Percentiles rank a stretch among this genome's conserved stretches.
These are phyloP conservation scores for Sebastes minor DNA, from an alignment of 2,797 vertebrate genomes.

Conservation along the genomic window DNA sequence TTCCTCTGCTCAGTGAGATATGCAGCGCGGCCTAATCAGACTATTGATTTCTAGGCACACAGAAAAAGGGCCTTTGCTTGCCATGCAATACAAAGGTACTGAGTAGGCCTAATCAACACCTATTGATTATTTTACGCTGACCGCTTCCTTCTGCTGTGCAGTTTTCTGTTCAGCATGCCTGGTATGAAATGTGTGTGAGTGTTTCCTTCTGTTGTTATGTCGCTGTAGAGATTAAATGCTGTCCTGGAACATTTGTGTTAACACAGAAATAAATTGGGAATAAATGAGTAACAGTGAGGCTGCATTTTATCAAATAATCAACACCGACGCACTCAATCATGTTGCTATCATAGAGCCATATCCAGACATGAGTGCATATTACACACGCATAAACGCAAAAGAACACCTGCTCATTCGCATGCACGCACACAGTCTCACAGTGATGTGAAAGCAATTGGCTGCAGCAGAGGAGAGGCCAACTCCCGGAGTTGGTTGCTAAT, in stretches of 20 bases:
- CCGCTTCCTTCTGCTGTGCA: conserved; percentile 50
- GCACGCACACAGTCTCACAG: conserved; percentile 67
- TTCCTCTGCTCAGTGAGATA: conserved; percentile 63
- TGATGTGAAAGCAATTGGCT: conserved; percentile 78
- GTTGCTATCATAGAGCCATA: conserved; percentile 32
- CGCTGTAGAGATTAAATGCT: conserved; percentile 9
- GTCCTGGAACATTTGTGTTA: conserved; percentile 42
- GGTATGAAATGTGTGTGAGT: conserved; percentile 17
- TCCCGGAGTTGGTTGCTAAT: conserved; percentile 78
- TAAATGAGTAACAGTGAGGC: conserved; percentile 41
- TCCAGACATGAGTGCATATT: conserved; percentile 13
- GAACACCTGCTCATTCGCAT: conserved; percentile 81
- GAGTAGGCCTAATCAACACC: conserved; percentile 72
- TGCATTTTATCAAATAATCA: conserved; percentile 72
- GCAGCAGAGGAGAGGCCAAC: conserved; percentile 66
- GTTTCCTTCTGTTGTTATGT: conserved; percentile 1
- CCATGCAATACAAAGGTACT: conserved; percentile 71
- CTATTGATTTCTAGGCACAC: conserved; percentile 70
- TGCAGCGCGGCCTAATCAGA: conserved; percentile 54
- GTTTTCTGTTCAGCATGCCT: conserved; percentile 36
- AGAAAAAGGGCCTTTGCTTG: conserved; percentile 59
- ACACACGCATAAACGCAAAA: conserved; percentile 1
- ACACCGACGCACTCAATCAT: conserved; percentile 49
- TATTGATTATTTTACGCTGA: conserved; percentile 73
- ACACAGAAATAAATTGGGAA: conserved; percentile 42